These are phyloP conservation scores for Halocynthia aurantium DNA, from an alignment of 23 tunicate species.

Conservation along the genomic window DNA sequence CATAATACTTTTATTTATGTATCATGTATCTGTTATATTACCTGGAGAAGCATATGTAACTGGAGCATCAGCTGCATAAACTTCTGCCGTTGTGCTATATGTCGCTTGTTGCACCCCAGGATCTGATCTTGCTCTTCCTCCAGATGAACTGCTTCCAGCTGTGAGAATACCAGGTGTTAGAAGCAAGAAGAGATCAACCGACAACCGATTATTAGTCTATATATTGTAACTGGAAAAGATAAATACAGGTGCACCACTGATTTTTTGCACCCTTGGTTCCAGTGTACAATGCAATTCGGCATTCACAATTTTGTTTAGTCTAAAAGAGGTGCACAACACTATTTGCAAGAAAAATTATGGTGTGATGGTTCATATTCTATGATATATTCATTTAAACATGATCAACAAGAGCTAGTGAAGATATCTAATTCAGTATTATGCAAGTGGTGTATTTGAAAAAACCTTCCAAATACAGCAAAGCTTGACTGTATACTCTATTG, in stretches of 20 bases:
- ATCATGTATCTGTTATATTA: not conserved
- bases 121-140: slow-evolving; percentile 81
- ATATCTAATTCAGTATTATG: too few relatives aligned
- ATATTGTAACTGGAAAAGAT: not conserved
- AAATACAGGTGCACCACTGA: not conserved
- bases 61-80: slow-evolving; percentile 37
- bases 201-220: not conserved
- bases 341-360: too few relatives aligned
- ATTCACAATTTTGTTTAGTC: too few relatives aligned
- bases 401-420: too few relatives aligned
- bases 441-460: too few relatives aligned
- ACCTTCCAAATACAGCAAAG: too few relatives aligned
- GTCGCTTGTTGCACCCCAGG: slow-evolving; percentile 54
- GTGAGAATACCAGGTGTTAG: not conserved
- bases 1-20: not conserved
- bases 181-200: not conserved
- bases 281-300: too few relatives aligned
- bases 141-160: slow-evolving; percentile 79
- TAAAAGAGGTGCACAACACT: too few relatives aligned
- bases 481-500: too few relatives aligned
- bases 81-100: slow-evolving; percentile 47
- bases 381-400: too few relatives aligned
- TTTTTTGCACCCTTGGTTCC: not conserved
- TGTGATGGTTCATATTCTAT: too few relatives aligned
- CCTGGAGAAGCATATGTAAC: slow-evolving; percentile 71